Evolutionary conservation across 2,113 vertebrate species (phyloP).

Genomic region (Columbina picui): DNA sequence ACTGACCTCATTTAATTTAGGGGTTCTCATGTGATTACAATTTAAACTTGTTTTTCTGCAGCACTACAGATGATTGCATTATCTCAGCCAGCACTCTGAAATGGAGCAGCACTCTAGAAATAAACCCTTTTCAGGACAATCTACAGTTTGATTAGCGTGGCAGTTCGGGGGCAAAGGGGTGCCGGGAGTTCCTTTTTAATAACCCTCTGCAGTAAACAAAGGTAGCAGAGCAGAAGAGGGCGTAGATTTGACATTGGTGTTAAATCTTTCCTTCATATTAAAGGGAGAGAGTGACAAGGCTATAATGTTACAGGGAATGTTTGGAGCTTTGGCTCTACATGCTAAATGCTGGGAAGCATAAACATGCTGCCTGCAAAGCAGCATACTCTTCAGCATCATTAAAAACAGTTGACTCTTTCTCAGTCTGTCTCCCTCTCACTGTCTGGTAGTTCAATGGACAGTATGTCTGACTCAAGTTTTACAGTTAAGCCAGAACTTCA

Average conservation of each 20-base stretch:
- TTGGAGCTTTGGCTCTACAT: neutral
- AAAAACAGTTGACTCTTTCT: neutral
- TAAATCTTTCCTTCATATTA: neutral
- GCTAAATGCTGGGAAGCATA: neutral
- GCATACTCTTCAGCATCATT: neutral
- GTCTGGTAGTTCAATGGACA: neutral
- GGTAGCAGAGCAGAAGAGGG: neutral
- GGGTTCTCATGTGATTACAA: neutral
- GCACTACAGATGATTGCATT: neutral
- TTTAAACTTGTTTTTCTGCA: conserved; percentile 2
- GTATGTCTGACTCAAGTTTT: neutral
- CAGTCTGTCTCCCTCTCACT: neutral
- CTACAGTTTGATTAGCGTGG: neutral
- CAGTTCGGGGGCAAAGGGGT: neutral
- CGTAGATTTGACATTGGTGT: neutral
- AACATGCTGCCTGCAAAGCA: neutral
- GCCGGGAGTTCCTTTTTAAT: neutral
- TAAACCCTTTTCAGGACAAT: neutral
- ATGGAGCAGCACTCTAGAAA: neutral
- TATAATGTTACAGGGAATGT: fast-evolving
- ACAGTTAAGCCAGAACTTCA: neutral
- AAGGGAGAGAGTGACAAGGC: neutral
- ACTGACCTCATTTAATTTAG: neutral
- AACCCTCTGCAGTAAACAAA: neutral
- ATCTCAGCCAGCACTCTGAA: neutral